phyloP scores from a whole-genome alignment of 2,797 vertebrate species.

The Carduelis carduelis region DNA sequence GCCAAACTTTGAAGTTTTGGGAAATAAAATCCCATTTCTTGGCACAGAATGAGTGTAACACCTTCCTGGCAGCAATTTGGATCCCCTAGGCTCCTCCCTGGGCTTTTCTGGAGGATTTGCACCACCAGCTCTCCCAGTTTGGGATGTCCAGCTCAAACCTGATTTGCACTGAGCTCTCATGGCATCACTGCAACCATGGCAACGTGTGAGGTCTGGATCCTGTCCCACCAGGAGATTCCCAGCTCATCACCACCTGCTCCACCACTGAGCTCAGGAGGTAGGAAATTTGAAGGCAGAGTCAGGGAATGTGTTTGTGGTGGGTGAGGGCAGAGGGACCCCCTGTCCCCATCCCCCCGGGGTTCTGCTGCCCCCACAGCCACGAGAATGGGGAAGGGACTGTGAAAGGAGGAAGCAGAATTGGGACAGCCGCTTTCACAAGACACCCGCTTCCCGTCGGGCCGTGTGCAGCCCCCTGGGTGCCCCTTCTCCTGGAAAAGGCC shows the following conservation, averaged over 20 bases:
- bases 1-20: background rate
- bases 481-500: background rate
- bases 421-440: slow-evolving; percentile 41
- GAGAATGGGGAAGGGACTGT: slow-evolving; percentile 4
- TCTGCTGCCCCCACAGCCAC: rapidly evolving
- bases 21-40: background rate
- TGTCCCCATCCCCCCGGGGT: background rate
- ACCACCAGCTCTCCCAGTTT: background rate
- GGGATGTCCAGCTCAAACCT: background rate
- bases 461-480: background rate
- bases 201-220: rapidly evolving
- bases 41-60: background rate
- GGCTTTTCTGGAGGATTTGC: background rate
- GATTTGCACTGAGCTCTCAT: background rate
- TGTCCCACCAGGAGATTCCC: background rate
- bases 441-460: background rate
- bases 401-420: slow-evolving; percentile 43
- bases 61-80: background rate
- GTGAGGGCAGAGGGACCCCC: background rate
- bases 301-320: background rate
- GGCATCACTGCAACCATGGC: background rate
- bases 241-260: background rate
- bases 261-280: background rate
- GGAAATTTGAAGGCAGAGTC: background rate
- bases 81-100: rapidly evolving